Percentiles rank a stretch among this genome's conserved stretches.
Evolutionary conservation across 2,797 vertebrate species (phyloP).

Genomic region (Hyperoplus immaculatus): DNA sequence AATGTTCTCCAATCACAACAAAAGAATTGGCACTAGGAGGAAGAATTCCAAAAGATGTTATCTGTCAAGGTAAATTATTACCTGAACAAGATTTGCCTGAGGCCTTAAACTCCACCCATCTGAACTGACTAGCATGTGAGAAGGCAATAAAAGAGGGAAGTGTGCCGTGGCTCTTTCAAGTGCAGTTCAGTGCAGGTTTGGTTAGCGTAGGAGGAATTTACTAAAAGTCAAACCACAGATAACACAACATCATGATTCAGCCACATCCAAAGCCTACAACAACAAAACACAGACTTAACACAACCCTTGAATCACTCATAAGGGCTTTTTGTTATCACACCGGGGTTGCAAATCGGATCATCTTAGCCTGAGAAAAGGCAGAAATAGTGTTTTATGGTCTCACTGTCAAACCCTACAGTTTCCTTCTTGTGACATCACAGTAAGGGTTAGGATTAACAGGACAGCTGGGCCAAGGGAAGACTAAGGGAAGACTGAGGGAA

Average conservation of each 20-base stretch:
- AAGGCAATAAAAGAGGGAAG: background rate
- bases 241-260: background rate
- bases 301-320: background rate
- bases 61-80: background rate
- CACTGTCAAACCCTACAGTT: no score
- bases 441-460: no score
- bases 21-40: background rate
- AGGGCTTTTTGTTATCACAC: background rate
- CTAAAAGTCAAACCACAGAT: background rate
- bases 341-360: no score
- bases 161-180: background rate
- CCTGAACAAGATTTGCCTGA: background rate
- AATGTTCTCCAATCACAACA: background rate
- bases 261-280: background rate
- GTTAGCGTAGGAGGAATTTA: background rate
- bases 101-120: background rate
- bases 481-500: no score
- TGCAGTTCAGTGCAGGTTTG: background rate
- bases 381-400: no score
- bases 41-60: background rate
- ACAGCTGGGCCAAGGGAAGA: no score
- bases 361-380: no score
- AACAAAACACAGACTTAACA: background rate
- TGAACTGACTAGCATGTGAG: conserved; percentile 3
- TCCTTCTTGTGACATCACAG: no score